These are phyloP conservation scores for Drosophila seguyi DNA, from an alignment of 1,140 invertebrate genomes.

Conservation along the genomic window DNA sequence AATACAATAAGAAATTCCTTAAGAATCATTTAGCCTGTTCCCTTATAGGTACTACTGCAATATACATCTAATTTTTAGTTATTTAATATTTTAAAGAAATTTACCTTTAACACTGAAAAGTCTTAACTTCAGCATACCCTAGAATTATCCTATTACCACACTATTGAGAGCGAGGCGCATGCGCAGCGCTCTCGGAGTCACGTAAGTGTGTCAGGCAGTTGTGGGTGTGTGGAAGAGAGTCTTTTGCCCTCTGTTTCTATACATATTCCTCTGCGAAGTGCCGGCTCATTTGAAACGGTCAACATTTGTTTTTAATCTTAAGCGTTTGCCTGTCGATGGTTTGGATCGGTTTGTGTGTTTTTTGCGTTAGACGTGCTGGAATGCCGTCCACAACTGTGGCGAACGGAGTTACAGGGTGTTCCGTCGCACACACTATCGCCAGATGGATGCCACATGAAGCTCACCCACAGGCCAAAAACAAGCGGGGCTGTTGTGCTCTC, in stretches of 20 bases:
- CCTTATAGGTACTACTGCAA: too few relatives aligned
- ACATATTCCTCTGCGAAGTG: background rate
- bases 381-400: conserved; percentile 36
- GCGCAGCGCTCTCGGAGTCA: conserved; percentile 54
- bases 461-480: conserved; percentile 32
- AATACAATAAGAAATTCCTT: background rate
- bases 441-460: conserved; percentile 43
- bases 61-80: background rate
- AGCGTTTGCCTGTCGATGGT: conserved; percentile 26
- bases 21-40: too few relatives aligned
- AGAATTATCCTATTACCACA: background rate
- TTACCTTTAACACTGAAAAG: background rate
- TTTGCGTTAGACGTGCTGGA: conserved; percentile 45
- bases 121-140: background rate
- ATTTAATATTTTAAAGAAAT: background rate
- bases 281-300: conserved; percentile 45
- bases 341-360: conserved; percentile 13
- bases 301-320: conserved; percentile 53
- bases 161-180: conserved; percentile 35
- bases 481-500: conserved; percentile 40
- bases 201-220: conserved; percentile 70
- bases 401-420: conserved; percentile 35
- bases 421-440: background rate
- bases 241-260: conserved; percentile 2
- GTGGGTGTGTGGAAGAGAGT: conserved; percentile 55